Base-by-base conservation (phyloP, 2,888 invertebrate genomes). In the Syritta pipiens region DNA sequence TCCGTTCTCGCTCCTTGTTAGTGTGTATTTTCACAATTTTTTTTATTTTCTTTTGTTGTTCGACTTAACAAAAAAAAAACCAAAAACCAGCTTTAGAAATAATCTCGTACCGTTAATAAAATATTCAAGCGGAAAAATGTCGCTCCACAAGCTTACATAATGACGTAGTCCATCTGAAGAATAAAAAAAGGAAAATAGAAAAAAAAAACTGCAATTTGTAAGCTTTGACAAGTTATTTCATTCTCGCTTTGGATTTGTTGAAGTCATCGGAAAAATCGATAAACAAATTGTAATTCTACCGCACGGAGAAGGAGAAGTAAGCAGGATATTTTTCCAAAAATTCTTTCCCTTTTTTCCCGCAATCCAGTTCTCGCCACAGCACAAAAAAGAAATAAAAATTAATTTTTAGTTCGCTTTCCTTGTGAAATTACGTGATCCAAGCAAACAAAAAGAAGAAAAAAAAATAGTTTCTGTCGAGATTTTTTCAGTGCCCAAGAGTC, bases 211-310 rank as follows among this genome's bases (percentile, higher is more conserved):
- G 65, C 68, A 69, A 40, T 32, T 49, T 28, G 28, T 44, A 59
- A 74, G 72, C 71, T 72, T 49, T 55, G 48, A 40, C 20, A 14
- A 62, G 42, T 46, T 49, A 49, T 49, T 14, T 10, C 28, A 42
- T 49, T 42, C 20, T 65, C 44, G 37, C 55, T 71, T 63, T 72
- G 48, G 65, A 48, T 59, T 48, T 30, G 51, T n/a, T n/a, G n/a
- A n/a, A 59, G 30, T 40, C 37, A 59, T 71, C 40, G 59, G 63
- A 65, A 77, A 77, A 77, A 77, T 77, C 77, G 65, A 77, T 77
- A 77, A 59, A 42, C 40, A 44, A 55, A 60, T 65, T 77, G 10
- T 30, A 19, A 35, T 37, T 67, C 32, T 26, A 32, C 37, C 28
- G 14, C 22, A 20, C 20, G 12, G 32, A 44, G 35, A 6, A 10